Base-by-base conservation (phyloP, 2,888 invertebrate species). In the Caenorhabditis angaria region DNA sequence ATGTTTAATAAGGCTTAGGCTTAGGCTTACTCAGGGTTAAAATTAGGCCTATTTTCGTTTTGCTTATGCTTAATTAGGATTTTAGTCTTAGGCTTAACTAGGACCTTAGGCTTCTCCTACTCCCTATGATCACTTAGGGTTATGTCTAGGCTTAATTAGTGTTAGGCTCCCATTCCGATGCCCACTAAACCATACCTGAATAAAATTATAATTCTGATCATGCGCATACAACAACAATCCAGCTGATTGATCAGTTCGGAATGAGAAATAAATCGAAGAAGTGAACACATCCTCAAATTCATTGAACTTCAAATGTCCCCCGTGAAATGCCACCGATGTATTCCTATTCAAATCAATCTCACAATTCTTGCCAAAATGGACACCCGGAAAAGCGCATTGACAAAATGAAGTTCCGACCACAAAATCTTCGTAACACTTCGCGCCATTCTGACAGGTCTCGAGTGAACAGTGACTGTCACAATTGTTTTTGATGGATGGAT, bases 131-230 rank as follows among this genome's bases (percentile, higher is more conserved):
- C n/a, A n/a, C n/a, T n/a, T n/a, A n/a, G n/a, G n/a, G n/a, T n/a
- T n/a, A n/a, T n/a, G n/a, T n/a, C n/a, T n/a, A n/a, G n/a, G n/a
- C n/a, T n/a, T n/a, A n/a, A n/a, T n/a, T n/a, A n/a, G n/a, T n/a
- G n/a, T n/a, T n/a, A n/a, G n/a, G n/a, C n/a, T n/a, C n/a, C n/a
- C n/a, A n/a, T n/a, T n/a, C n/a, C n/a, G n/a, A 51, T 4, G 28
- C 20, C 4, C 14, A 8, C 3, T 29, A 55, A 53, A 55, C 18
- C 25, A 47, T 24, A 82, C 82, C 74, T 85, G 85, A 10, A 85
- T 32, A 70, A 85, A 85, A 66, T 85, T 85, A 70, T 84, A 80
- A 29, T 74, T 75, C 28, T 84, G 80, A 67, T 85, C 85, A 60
- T 85, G 85, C 5, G 82, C 79, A 61, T 82, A 85, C 32, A 85